Percentiles rank a stretch among this genome's conserved stretches.
Conservation (phyloP, 1,140 invertebrate species). For the Euwallacea similis region DNA sequence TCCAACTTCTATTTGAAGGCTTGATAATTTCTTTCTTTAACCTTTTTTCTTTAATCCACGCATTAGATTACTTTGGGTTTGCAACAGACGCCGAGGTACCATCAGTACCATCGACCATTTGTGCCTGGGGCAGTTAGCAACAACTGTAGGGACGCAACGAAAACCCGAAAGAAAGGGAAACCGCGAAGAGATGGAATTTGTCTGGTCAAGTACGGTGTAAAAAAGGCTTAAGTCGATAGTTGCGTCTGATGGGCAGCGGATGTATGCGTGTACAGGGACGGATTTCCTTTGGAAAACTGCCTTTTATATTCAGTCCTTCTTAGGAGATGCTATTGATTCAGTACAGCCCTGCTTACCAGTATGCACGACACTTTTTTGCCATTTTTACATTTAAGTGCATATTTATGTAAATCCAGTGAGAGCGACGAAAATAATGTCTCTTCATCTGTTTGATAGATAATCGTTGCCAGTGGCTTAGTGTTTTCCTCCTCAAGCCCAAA, state of each 20-base stretch:
- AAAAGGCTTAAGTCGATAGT: constrained; percentile 33
- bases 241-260: constrained; percentile 20
- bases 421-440: constrained; percentile 20
- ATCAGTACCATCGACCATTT: neutral
- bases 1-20: too few species aligned
- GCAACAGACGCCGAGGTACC: neutral
- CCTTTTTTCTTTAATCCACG: too few species aligned
- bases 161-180: constrained; percentile 30
- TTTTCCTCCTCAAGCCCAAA: too few species aligned
- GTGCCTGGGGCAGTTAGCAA: constrained; percentile 30
- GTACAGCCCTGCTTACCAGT: constrained; percentile 20
- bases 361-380: constrained; percentile 21
- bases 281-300: neutral
- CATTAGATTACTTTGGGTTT: neutral
- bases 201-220: constrained; percentile 29
- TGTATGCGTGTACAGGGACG: constrained; percentile 8
- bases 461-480: constrained; percentile 1
- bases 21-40: too few species aligned
- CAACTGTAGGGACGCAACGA: constrained; percentile 22
- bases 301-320: too few species aligned
- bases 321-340: too few species aligned
- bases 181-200: constrained; percentile 32
- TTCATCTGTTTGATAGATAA: constrained; percentile 10
- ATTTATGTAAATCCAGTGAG: constrained; percentile 26
- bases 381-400: constrained; percentile 31